A percentile compares a stretch with the other conserved stretches of the same genome.
Evolutionary conservation across 2,888 invertebrate species (phyloP).

Genomic region (Ophonus ardosiacus): DNA sequence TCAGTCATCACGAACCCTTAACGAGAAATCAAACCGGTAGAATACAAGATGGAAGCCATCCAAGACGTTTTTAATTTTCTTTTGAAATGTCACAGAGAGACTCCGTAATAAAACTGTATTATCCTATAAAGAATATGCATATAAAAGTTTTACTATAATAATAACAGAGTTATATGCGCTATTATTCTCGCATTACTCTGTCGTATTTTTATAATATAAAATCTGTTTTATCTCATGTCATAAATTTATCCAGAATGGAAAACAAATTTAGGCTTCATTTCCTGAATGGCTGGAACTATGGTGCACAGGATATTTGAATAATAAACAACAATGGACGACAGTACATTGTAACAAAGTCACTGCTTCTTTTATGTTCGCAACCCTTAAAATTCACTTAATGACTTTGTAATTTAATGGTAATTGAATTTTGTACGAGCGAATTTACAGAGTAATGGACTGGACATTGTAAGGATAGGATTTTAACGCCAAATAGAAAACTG

Average conservation of each 20-base stretch:
- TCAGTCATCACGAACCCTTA: slow-evolving; percentile 12
- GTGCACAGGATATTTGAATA: slow-evolving; percentile 55
- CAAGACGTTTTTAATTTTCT: not conserved
- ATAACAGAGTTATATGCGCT: slow-evolving; percentile 12
- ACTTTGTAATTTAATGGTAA: slow-evolving; percentile 59
- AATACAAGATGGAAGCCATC: not conserved
- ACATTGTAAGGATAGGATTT: slow-evolving; percentile 65
- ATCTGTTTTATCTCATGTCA: slow-evolving; percentile 22
- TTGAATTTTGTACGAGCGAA: slow-evolving; percentile 52
- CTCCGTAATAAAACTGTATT: slow-evolving; percentile 9
- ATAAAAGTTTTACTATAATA: slow-evolving; percentile 17
- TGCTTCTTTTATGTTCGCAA: slow-evolving; percentile 58
- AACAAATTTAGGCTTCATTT: slow-evolving; percentile 50
- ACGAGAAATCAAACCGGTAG: slow-evolving; percentile 16
- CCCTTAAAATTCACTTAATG: slow-evolving; percentile 62
- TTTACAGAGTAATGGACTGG: slow-evolving; percentile 61
- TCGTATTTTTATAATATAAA: slow-evolving; percentile 34
- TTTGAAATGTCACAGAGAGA: slow-evolving; percentile 2
- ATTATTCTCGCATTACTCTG: slow-evolving; percentile 22
- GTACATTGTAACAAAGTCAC: slow-evolving; percentile 21
- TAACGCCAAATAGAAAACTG: slow-evolving; percentile 11
- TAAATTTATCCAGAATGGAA: slow-evolving; percentile 38
- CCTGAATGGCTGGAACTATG: slow-evolving; percentile 34
- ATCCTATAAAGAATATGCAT: slow-evolving; percentile 14
- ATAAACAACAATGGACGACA: slow-evolving; percentile 43